These are phyloP conservation scores for Ochropleura plecta DNA, from an alignment of 2,888 invertebrate genomes.

Conservation along the genomic window DNA sequence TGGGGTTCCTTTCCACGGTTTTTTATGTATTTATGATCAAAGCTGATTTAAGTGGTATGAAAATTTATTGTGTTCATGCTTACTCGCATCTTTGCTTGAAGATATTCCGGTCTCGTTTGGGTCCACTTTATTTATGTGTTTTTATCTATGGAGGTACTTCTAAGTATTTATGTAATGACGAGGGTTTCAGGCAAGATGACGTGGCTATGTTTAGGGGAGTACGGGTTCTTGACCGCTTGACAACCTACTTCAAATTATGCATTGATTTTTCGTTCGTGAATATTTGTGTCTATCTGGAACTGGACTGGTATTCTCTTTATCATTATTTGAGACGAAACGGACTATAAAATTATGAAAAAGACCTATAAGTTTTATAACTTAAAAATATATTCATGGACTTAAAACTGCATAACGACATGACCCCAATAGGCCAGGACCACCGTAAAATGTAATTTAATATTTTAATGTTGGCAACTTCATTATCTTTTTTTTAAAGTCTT, in stretches of 20 bases:
- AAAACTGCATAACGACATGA: conserved; percentile 19
- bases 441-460: conserved; percentile 44
- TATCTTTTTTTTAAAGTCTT: conserved; percentile 49
- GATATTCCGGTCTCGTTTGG: conserved; percentile 56
- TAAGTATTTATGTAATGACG: conserved; percentile 45
- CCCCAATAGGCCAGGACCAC: conserved; percentile 19
- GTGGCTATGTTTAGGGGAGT: conserved; percentile 35
- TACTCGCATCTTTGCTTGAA: conserved; percentile 58
- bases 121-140: conserved; percentile 54
- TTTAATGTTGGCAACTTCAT: conserved; percentile 44
- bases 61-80: conserved; percentile 66
- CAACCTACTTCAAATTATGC: conserved; percentile 21
- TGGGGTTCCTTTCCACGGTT: conserved; percentile 72
- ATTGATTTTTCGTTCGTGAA: neutral
- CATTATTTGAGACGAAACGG: neutral
- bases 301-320: neutral
- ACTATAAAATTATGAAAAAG: neutral
- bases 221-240: conserved; percentile 39
- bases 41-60: conserved; percentile 66
- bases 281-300: neutral
- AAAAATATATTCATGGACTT: neutral
- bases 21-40: conserved; percentile 71
- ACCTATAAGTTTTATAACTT: neutral
- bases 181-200: conserved; percentile 24
- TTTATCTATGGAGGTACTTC: conserved; percentile 36